Base-by-base conservation (phyloP, 2,888 invertebrate species). In the Perizoma affinitatum region DNA sequence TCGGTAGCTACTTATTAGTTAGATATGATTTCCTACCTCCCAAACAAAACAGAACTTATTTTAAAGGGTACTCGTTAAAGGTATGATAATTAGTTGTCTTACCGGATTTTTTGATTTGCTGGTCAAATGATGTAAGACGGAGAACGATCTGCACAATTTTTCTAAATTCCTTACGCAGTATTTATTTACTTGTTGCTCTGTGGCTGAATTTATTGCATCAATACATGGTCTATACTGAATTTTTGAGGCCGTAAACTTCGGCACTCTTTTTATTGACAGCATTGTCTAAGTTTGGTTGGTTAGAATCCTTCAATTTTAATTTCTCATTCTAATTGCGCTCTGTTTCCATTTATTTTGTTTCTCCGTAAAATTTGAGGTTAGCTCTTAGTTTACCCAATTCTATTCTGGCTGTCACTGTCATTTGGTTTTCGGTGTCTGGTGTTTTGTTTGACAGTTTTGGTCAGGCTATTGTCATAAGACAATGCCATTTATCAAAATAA, bases 191-290 rank as follows among this genome's bases (percentile, higher is more conserved):
- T 82, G 74, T 46, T 70, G 80, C 46, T 80, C 77, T n/a, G 76
- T 59, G 35, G 74, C 51, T 54, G 65, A 67, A 74, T 77, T 80
- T 66, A 71, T 73, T 9, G 76, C 58, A 62, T 79, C 74, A 61
- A 81, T 75, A 63, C 73, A 72, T 51, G 83, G 63, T 71, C 84
- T 89, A 5, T 82, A 73, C 11, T 83, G 84, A 67, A 89, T 76
- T 76, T 86, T 88, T 42, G 86, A 83, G 33, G 82, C 80, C 34
- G 88, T 85, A 22, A 88, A 61, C 8, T 79, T 75, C 42, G 88
- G 83, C 44, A 91, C 70, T 58, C 80, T 80, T 70, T 87, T 91
- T 61, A 90, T 80, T 40, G 88, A 86, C 54, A 90, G 75, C 90
- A 91, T 91, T 36, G 45, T 52, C 10, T 11, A 6, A 34, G 7